Conservation (phyloP, 2,113 vertebrate species). For the Labeo rohita region DNA sequence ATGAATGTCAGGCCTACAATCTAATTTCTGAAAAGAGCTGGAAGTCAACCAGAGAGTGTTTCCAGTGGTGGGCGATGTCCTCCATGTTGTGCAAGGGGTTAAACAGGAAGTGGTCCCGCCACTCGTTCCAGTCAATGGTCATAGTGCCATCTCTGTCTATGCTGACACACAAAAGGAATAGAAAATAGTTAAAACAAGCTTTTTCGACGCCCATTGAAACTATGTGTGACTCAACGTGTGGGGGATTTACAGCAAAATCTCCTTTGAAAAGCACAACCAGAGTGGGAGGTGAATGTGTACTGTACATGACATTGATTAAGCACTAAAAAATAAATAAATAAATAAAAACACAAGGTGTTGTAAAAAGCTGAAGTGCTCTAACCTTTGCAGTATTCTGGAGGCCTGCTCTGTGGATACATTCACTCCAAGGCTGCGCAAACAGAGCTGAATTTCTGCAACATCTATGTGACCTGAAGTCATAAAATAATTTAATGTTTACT, state of each 20-base stretch:
- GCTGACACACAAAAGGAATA: constrained; percentile 66
- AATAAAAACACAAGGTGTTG: background rate
- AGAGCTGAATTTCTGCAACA: constrained; percentile 82
- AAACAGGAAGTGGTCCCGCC: constrained; percentile 91
- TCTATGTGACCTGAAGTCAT: constrained; percentile 80
- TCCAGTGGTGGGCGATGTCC: constrained; percentile 89
- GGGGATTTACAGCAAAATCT: background rate
- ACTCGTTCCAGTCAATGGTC: constrained; percentile 91
- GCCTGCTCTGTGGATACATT: constrained; percentile 79
- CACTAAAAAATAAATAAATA: background rate
- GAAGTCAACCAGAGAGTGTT: constrained; percentile 84
- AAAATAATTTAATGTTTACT: constrained; percentile 12
- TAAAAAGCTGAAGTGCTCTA: background rate
- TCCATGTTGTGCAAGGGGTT: constrained; percentile 88
- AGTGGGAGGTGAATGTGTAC: background rate
- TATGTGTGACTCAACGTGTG: constrained; percentile 12
- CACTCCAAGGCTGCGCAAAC: constrained; percentile 78
- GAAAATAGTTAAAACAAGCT: background rate
- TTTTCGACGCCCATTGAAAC: background rate
- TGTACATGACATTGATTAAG: constrained; percentile 6
- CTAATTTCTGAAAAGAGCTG: background rate
- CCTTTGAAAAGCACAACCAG: background rate
- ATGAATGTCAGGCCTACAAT: constrained; percentile 1
- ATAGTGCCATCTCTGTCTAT: constrained; percentile 91
- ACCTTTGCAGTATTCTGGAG: constrained; percentile 72